Evolutionary conservation across 2,888 invertebrate genomes (phyloP), one percentile per base, ranked within the genome.

Genomic region (Crepidodera aurea): DNA sequence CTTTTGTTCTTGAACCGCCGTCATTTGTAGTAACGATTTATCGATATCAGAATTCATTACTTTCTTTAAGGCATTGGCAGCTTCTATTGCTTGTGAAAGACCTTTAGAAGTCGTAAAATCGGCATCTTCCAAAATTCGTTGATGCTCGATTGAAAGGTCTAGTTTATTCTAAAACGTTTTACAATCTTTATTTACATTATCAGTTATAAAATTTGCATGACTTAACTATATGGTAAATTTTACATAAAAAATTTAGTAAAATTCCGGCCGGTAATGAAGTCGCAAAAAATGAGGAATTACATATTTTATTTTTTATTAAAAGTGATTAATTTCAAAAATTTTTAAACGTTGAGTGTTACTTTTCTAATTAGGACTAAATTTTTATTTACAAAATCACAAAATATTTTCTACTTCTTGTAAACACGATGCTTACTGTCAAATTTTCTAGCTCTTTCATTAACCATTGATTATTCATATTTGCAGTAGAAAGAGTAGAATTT

Each of bases 401-500:
- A n/a, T n/a, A n/a, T n/a, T n/a, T n/a, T n/a, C n/a, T n/a, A n/a
- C n/a, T n/a, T n/a, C n/a, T n/a, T n/a, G n/a, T n/a, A n/a, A n/a
- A n/a, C n/a, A n/a, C n/a, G n/a, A 27, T 44, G 63, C 88, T 83
- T 83, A 92, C 91, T 76, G 93, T 88, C 54, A 94, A 85, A 77
- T 87, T 89, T 72, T 90, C 89, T 10, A 98, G 84, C 78, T 94
- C 92, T 63, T 86, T 86, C 71, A 93, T 84, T 64, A 96, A 83
- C 69, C 88, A 87, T 68, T 90, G 90, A 78, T 94, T 94, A 81
- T 94, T 96, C 73, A 85, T 87, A 81, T 93, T 94, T 39, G 93
- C 93, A 7, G 92, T 88, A 75, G 92, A 91, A 72, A 94, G 92
- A 78, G 92, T 86, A 7, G 90, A 88, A 82, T 94, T 96, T 78